Evolutionary conservation across 2,888 invertebrate genomes (phyloP), one percentile per base, ranked within the genome.

Genomic region (Macropis europaea): DNA sequence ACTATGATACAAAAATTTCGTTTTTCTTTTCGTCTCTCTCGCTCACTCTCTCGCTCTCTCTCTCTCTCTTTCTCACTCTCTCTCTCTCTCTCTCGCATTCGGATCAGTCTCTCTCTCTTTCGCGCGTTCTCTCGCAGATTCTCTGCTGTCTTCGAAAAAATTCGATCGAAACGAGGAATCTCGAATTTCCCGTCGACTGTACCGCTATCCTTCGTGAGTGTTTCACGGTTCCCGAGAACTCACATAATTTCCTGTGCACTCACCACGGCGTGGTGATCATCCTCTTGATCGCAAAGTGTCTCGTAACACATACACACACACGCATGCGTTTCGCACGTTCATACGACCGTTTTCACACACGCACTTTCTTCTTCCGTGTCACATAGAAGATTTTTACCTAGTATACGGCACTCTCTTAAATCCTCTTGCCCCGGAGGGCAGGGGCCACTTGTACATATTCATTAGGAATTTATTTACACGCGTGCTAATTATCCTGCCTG

Each of bases 381-480:
- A 75, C 69, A 77, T 75, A 77, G 68, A 79, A 77, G 68, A 81
- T 79, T 79, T 68, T 82, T 71, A 64, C 73, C 77, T 77, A 71
- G 69, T 77, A 77, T 82, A 81, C 81, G 81, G 77, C 81, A 82
- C 81, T 81, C 81, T 79, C 79, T 68, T 81, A 82, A 82, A 77
- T 47, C 66, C 67, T 68, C 50, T 40, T 30, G 59, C 48, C 63
- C 38, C 61, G 34, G 24, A 19, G 53, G 47, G 26, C 66, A 56
- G 50, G 77, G 62, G 71, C 69, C 81, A 82, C 79, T 87, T 87
- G 87, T 87, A 87, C 87, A 88, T 87, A 87, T 85, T 88, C 86
- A 79, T 87, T 87, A 87, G 88, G 87, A 87, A 88, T 88, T 87
- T 89, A 89, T 89, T 88, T 89, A 89, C 87, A 88, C 85, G 84